Evolutionary conservation across 2,113 vertebrate species (phyloP), one percentile per base, ranked within the genome.

Genomic region (Campylomormyrus tamandua): DNA sequence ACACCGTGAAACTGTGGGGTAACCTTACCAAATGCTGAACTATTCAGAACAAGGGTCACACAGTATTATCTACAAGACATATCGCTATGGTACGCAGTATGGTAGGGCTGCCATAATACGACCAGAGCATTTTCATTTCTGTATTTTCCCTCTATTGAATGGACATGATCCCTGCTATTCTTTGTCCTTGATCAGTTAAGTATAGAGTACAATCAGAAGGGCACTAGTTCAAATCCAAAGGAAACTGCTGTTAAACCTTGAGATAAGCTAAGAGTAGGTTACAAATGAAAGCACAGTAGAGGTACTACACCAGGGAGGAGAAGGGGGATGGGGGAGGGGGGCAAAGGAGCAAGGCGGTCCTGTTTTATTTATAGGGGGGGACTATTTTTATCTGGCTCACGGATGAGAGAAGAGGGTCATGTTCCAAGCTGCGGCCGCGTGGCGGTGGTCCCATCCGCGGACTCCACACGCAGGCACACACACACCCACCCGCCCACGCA

Each of bases 381-480:
- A 1, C 85, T 90, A 90, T 90, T 90, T 90, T 87, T 87, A 90
- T 87, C 84, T 74, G 35, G 24, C 62, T 52, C 89, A 90, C 46
- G 84, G 80, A 87, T 90, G 56, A 90, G 89, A 87, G 53, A 45
- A 87, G 80, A 85, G 83, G 39, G 45, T 74, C 66, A 87, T 49
- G 50, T 52, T 39, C 46, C 84, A 87, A 50, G 48, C 49, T 21
- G 50, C 11, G 49, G 48, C 46, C 74, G 42, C 35, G 35, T 42
- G 74, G 74, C 74, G 35, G 74, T 80, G 74, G 74, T 80, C 74
- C 74, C 74, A 80, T 80, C 31, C 31, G 17, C 17, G 31, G 74
- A 42, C 39, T 46, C 15, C 39, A 45, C 42, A 45, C 39, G 42
- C 80, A 24, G 2, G 45, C 83, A 84, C 83, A 45, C 42, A 46